Conservation (phyloP, 2,888 invertebrate genomes). For the Synanthedon vespiformis region DNA sequence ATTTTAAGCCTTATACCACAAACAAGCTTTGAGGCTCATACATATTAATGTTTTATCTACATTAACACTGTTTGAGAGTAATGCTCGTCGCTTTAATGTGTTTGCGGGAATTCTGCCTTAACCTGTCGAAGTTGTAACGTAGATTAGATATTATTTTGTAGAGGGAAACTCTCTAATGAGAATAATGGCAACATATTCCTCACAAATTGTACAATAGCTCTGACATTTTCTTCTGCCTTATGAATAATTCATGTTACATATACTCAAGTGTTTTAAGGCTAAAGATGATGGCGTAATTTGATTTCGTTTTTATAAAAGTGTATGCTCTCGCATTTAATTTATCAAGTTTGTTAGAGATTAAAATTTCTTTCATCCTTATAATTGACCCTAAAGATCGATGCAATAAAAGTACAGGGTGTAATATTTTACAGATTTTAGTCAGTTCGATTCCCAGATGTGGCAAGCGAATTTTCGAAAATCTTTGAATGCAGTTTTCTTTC, state of each 20-base stretch:
- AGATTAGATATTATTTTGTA: constrained; percentile 5
- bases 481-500: no score
- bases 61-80: constrained; percentile 39
- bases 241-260: neutral
- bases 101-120: constrained; percentile 45
- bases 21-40: constrained; percentile 53
- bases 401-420: no score
- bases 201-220: neutral
- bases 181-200: neutral
- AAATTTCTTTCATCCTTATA: no score
- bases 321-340: neutral
- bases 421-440: no score
- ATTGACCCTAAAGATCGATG: no score
- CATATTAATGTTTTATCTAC: constrained; percentile 65
- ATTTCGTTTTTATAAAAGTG: no score
- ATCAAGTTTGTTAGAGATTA: no score
- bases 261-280: neutral
- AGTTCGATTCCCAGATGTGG: no score
- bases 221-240: neutral
- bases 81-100: constrained; percentile 43
- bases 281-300: neutral
- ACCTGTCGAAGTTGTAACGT: constrained; percentile 39
- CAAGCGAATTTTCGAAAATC: no score
- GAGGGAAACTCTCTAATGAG: neutral
- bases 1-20: constrained; percentile 51